Evolutionary conservation across 2,888 invertebrate species (phyloP).

Genomic region (Ormyrus rosae): DNA sequence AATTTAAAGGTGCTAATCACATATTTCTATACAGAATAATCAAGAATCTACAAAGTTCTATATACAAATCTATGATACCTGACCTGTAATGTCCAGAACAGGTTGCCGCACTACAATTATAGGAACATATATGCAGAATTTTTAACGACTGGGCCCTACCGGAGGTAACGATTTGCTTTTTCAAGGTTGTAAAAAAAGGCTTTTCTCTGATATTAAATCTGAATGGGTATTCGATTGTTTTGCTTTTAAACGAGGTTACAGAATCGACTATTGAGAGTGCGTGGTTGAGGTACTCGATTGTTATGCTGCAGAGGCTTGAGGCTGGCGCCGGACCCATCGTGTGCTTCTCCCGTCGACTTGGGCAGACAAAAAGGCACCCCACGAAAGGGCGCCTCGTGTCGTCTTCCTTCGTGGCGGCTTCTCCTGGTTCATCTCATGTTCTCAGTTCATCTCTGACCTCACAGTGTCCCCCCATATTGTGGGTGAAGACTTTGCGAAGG

Average conservation of each 20-base stretch:
- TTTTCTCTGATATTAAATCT: slow-evolving; percentile 11
- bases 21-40: slow-evolving; percentile 5
- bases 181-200: slow-evolving; percentile 44
- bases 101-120: slow-evolving; percentile 34
- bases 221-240: not conserved
- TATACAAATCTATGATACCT: slow-evolving; percentile 8
- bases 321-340: slow-evolving; percentile 58
- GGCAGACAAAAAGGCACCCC: slow-evolving; percentile 48
- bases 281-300: slow-evolving; percentile 73
- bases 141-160: slow-evolving; percentile 36
- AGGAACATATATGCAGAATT: slow-evolving; percentile 44
- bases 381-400: slow-evolving; percentile 36
- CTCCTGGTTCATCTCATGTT: slow-evolving; percentile 41
- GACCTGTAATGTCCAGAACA: slow-evolving; percentile 14
- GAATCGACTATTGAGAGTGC: slow-evolving; percentile 74
- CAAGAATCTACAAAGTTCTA: slow-evolving; percentile 3
- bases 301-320: slow-evolving; percentile 71
- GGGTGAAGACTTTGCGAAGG: slow-evolving; percentile 60
- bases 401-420: not conserved
- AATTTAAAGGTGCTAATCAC: not conserved
- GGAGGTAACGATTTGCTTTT: slow-evolving; percentile 37
- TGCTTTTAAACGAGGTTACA: slow-evolving; percentile 54
- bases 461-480: slow-evolving; percentile 64
- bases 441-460: slow-evolving; percentile 50
- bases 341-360: slow-evolving; percentile 39